Evolutionary conservation across 2,888 invertebrate genomes (phyloP).

Genomic region (Andrena flavipes): DNA sequence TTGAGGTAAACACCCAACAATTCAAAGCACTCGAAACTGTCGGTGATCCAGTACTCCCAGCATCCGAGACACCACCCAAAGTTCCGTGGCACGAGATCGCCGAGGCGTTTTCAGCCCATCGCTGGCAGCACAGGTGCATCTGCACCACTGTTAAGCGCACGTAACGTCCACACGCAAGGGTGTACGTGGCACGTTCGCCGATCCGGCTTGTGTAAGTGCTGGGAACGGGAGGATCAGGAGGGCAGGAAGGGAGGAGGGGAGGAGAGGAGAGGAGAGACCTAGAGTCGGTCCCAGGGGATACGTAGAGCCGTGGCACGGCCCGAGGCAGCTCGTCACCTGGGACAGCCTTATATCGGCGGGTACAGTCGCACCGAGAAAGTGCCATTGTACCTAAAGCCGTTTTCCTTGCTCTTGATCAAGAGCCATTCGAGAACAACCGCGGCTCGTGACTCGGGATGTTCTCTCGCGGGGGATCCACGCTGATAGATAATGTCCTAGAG

Average conservation of each 20-base stretch:
- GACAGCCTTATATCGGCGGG: constrained; percentile 83
- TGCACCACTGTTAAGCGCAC: not conserved
- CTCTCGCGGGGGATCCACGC: constrained; percentile 26
- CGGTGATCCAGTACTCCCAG: not conserved
- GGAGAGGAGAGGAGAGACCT: constrained; percentile 63
- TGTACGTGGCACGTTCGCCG: constrained; percentile 24
- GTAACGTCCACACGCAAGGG: constrained; percentile 9
- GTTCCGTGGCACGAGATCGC: not conserved
- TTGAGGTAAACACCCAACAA: not conserved
- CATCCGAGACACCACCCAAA: not conserved
- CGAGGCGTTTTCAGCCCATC: constrained; percentile 27
- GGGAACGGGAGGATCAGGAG: constrained; percentile 39
- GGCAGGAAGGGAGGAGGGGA: constrained; percentile 11
- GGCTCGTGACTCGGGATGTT: constrained; percentile 51
- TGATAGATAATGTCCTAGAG: constrained; percentile 35
- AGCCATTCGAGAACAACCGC: constrained; percentile 67
- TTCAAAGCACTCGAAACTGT: not conserved
- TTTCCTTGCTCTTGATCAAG: constrained; percentile 73
- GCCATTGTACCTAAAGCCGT: constrained; percentile 75
- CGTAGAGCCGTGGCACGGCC: constrained; percentile 82
- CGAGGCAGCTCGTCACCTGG: constrained; percentile 84
- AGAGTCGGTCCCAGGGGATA: constrained; percentile 80
- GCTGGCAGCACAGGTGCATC: constrained; percentile 40
- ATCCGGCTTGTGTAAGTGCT: constrained; percentile 15
- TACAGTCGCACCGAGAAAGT: constrained; percentile 82